These are phyloP conservation scores for Arizona elegans DNA, from an alignment of 2,113 vertebrate species.

Conservation along the genomic window DNA sequence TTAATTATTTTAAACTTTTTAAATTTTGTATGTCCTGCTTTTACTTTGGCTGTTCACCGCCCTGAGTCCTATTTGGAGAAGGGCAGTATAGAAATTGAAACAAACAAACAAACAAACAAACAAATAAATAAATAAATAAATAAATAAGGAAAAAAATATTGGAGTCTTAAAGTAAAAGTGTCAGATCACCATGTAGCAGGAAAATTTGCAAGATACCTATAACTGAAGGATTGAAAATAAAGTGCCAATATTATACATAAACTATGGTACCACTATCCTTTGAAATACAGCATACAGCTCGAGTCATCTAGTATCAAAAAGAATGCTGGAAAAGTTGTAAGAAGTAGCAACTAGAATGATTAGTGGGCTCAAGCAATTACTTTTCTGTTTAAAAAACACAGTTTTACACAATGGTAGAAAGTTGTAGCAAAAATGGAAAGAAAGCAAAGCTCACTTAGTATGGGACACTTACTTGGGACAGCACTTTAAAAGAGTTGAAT, in stretches of 20 bases:
- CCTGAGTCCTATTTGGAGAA: too few species aligned
- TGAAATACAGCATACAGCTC: background rate
- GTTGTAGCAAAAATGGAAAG: background rate
- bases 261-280: background rate
- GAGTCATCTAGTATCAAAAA: background rate
- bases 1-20: too few species aligned
- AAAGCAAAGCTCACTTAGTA: background rate
- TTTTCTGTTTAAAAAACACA: background rate
- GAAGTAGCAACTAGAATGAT: background rate
- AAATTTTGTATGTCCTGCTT: too few species aligned
- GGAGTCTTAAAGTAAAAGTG: background rate
- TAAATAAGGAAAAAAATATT: background rate
- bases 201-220: background rate
- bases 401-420: background rate
- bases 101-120: too few species aligned
- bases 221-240: background rate
- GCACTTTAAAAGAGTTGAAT: background rate
- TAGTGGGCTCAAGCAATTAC: background rate
- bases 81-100: too few species aligned
- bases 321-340: background rate
- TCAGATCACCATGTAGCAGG: background rate
- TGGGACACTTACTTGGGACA: background rate
- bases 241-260: background rate
- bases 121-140: too few species aligned
- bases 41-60: too few species aligned